Conservation (phyloP, 2,888 invertebrate species). For the Stenolophus ochropezus region DNA sequence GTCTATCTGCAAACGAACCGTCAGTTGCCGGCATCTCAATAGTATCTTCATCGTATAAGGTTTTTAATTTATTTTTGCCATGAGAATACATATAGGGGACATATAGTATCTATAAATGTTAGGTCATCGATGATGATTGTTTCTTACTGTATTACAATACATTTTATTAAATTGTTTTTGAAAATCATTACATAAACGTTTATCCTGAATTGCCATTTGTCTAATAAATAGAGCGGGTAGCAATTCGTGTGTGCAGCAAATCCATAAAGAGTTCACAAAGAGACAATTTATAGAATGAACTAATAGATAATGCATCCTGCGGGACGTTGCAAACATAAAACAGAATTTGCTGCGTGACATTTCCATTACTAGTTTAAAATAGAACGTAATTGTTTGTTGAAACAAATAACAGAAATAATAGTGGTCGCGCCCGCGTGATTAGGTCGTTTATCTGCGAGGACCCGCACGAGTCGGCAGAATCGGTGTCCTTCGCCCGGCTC, state of each 20-base stretch:
- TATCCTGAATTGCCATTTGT: neutral
- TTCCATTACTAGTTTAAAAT: slow-evolving; percentile 29
- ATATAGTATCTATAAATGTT: no score
- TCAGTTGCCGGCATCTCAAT: no score
- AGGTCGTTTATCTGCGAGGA: slow-evolving; percentile 16
- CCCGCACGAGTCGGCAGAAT: neutral
- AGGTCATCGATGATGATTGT: no score
- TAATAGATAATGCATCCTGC: slow-evolving; percentile 5
- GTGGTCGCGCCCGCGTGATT: slow-evolving; percentile 13
- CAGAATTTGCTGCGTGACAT: slow-evolving; percentile 27
- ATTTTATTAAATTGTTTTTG: neutral
- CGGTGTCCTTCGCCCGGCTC: neutral
- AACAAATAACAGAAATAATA: slow-evolving; percentile 30
- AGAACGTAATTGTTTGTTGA: slow-evolving; percentile 19
- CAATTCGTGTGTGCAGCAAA: neutral
- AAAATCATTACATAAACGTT: neutral
- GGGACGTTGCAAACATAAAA: slow-evolving; percentile 12
- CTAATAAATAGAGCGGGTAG: neutral
- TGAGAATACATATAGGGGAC: no score
- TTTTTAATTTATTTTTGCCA: no score
- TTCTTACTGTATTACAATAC: no score
- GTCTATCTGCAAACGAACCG: no score
- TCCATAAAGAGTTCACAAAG: neutral
- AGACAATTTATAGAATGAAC: slow-evolving; percentile 2
- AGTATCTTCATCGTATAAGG: no score